Evolutionary conservation across 2,797 vertebrate genomes (phyloP), one percentile per base, ranked within the genome.

Genomic region (Sebastes taczanowskii): DNA sequence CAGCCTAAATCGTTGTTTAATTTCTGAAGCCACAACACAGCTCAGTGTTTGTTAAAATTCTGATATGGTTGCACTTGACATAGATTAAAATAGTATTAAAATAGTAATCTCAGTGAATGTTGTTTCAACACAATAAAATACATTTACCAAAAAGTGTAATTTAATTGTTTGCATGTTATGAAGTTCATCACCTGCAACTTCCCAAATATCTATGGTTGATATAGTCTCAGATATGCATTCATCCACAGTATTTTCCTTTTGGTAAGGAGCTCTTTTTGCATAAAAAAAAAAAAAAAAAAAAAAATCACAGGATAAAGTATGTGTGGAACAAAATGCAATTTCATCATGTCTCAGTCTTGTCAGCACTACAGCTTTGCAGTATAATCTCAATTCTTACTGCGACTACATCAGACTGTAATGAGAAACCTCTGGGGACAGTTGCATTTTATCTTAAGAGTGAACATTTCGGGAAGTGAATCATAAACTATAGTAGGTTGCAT

Each of bases 391-490:
- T 58, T 71, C 8, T 59, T 56, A 30, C 29, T 60, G 35, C 46
- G 71, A 59, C 27, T 14, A 13, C 61, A 25, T 67, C 55, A 14
- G 20, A 18, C n/a, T 52, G 23, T 30, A n/a, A 34, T 8, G 20
- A 49, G 38, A 16, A 52, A 42, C 25, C n/a, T 42, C 30, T 56
- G 59, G 22, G 11, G 23, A n/a, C 6, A 27, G 56, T 32, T 42
- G 25, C 14, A 60, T 67, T 79, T 72, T 52, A 35, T 34, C 46
- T n/a, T 7, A 52, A 13, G 11, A 56, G 6, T 55, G 60, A 63
- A 34, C 5, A 30, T 22, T 63, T 71, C 6, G 1, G 16, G 16
- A 27, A 8, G 2, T 32, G 7, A 20, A 67, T 29, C 25, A 18
- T 71, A 16, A 71, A 78, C 14, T 14, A 70, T 3, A 52, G 55